Base-by-base conservation (phyloP, 2,888 invertebrate genomes). In the Esperia sulphurella region DNA sequence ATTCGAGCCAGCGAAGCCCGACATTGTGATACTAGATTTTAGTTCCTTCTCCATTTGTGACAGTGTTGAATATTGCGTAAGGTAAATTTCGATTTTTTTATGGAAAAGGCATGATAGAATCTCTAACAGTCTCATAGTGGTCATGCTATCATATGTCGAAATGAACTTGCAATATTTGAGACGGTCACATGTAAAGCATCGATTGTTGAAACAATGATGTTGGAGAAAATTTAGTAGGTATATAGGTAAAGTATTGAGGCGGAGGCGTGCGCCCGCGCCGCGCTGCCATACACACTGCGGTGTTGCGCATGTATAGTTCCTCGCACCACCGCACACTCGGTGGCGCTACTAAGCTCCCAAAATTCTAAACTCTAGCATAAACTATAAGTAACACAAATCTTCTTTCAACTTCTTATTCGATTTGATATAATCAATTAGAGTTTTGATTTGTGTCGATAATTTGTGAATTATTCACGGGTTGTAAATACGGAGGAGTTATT, bases 11-110 rank as follows among this genome's bases (percentile, higher is more conserved):
- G 76, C 71, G 72, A 80, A 84, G 83, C 84, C 84, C 85, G 83
- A 86, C 76, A 88, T 89, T 89, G 89, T 89, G 89, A 89, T 89
- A 89, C 85, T 89, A 89, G 89, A 83, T 88, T 87, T 87, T 88
- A 89, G 87, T 89, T 86, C 80, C 79, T 84, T 84, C 87, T 85
- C 87, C 82, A 63, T 56, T 65, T 68, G 78, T 71, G 74, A 67
- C 68, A 69, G 73, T 71, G 71, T 79, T 78, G 72, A 75, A 74
- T 73, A 71, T 66, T 59, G 66, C 70, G 58, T 56, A 55, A 54
- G 60, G 53, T 54, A 57, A 55, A 59, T 43, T 46, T 41, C 21
- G 29, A 30, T 64, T 63, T 65, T 52, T 59, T 58, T 37, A 35
- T 53, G 44, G 43, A 46, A 49, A 43, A 50, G 48, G 45, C 50